Evolutionary conservation across 2,888 invertebrate genomes (phyloP), one percentile per base, ranked within the genome.

Genomic region (Andrena minutula): DNA sequence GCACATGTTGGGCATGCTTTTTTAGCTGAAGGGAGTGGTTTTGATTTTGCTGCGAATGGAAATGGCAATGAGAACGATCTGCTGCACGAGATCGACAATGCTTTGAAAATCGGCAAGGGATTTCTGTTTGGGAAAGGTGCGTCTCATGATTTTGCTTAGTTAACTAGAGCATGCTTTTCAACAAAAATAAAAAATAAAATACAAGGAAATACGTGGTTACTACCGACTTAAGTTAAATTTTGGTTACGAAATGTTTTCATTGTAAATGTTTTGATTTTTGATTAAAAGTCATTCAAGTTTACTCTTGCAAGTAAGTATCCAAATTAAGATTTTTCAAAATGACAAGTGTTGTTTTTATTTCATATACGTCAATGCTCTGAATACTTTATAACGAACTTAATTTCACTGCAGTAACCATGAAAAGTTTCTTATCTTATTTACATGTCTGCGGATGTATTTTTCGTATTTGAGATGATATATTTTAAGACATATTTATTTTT

Each of bases 61-160:
- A 88, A 85, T 88, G 85, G 80, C 85, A 90, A 89, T 89, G 89
- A 87, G 63, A 88, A 74, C 82, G 83, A 92, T 90, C 94, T 96
- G 86, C 95, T 96, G 93, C 95, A 95, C 93, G 96, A 96, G 94
- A 96, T 96, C 93, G 96, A 96, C 94, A 94, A 94, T 85, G 95
- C 95, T 86, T 94, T 95, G 89, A 94, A 93, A 89, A 91, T 95
- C 91, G 95, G 95, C 89, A 95, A 94, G 92, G 96, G 96, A 91
- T 96, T 96, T 94, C 95, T 96, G 91, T 94, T 95, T 93, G 94
- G 92, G 70, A 92, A 93, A 95, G 94, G 94, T 94, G 92, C 92
- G 94, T 94, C 83, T 71, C 26, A 41, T n/a, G 26, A 61, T n/a
- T 78, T 75, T 47, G 77, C 65, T 82, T 51, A 26, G 10, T 71